Conservation (phyloP, 1,140 invertebrate genomes). For the Cotesia typhae region DNA sequence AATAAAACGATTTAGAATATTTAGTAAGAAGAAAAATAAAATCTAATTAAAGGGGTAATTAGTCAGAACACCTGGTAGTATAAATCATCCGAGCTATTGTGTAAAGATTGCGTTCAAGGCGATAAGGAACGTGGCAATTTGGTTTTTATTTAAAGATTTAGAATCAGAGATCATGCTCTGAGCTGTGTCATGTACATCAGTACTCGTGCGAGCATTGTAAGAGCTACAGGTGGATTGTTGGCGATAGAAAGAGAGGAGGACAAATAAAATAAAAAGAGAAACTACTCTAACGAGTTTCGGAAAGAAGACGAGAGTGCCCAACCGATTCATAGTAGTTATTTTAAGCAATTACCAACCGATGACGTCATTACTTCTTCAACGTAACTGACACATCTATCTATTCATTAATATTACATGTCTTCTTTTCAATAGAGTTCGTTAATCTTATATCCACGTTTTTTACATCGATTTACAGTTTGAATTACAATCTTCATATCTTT, state of each 20-base stretch:
- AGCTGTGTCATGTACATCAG: too few species aligned
- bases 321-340: slow-evolving; percentile 55
- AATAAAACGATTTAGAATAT: too few species aligned
- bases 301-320: slow-evolving; percentile 25
- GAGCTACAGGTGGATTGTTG: slow-evolving; percentile 4
- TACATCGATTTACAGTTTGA: too few species aligned
- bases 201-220: neutral
- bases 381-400: slow-evolving; percentile 23
- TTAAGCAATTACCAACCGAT: slow-evolving; percentile 50
- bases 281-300: neutral
- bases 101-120: too few species aligned
- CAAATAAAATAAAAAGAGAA: neutral
- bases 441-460: slow-evolving; percentile 18
- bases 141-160: too few species aligned
- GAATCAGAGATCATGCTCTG: too few species aligned
- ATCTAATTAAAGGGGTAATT: too few species aligned
- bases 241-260: neutral
- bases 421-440: neutral
- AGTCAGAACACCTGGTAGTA: too few species aligned
- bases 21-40: too few species aligned
- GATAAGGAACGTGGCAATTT: too few species aligned
- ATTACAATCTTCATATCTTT: too few species aligned
- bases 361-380: slow-evolving; percentile 37
- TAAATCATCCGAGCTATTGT: too few species aligned
- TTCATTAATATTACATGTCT: slow-evolving; percentile 6